Percentiles rank a stretch among this genome's conserved stretches.
Conservation (phyloP, 2,113 vertebrate species). For the Pogonocichla stellata region DNA sequence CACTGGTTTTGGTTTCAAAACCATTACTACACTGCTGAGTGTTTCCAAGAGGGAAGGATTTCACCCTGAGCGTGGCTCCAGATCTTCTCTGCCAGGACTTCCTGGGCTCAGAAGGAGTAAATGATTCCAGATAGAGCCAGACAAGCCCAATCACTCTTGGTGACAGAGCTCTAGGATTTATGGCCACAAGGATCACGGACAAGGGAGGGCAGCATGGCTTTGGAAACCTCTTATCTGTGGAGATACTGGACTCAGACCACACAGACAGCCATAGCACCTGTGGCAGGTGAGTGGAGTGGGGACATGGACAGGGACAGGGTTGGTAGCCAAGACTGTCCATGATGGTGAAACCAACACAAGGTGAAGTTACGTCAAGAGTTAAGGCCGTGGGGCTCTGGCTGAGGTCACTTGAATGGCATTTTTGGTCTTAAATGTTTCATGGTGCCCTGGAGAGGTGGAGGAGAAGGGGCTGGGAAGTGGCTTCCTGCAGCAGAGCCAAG, state of each 20-base stretch:
- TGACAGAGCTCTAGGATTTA: neutral
- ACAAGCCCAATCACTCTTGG: neutral
- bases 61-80: neutral
- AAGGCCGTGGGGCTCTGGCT: rapidly evolving
- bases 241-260: neutral
- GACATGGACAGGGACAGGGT: neutral
- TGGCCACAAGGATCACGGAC: rapidly evolving
- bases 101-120: neutral
- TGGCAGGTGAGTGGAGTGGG: neutral
- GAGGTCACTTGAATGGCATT: neutral
- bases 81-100: neutral
- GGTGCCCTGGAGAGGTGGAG: neutral
- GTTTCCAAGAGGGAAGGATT: neutral
- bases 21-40: neutral
- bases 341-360: neutral
- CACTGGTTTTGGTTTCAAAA: too few relatives aligned
- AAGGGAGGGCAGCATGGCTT: rapidly evolving
- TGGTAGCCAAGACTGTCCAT: neutral
- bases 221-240: rapidly evolving
- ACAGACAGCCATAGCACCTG: neutral
- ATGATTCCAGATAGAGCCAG: neutral
- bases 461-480: neutral
- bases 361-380: neutral
- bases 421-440: neutral
- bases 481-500: neutral